Percentiles rank a stretch among this genome's conserved stretches.
Conservation (phyloP, 2,113 vertebrate species). For the Sus scrofa region T2T-Sscrofa CM000817.6:127190501-127191000, state of each 20-base stretch:
- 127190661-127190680: not conserved
- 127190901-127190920: not conserved
- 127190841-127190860: not conserved
- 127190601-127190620: not conserved
- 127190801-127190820: not conserved
- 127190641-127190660: not conserved
- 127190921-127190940: not conserved
- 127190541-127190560: not conserved
- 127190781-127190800: not conserved
- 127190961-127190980: not conserved
- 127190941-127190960: not conserved
- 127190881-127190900: not conserved
- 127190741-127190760: not conserved
- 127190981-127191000: not conserved
- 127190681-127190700: not conserved
- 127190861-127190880: not conserved
- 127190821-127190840: not conserved
- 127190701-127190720: not conserved
- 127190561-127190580: not conserved
- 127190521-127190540: not conserved
- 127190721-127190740: not conserved
- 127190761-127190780: not conserved
- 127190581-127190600: accelerated
- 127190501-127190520: not conserved
- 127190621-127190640: not conserved